Conservation (phyloP, 2,888 invertebrate species). For the Sussaba pulchella region DNA sequence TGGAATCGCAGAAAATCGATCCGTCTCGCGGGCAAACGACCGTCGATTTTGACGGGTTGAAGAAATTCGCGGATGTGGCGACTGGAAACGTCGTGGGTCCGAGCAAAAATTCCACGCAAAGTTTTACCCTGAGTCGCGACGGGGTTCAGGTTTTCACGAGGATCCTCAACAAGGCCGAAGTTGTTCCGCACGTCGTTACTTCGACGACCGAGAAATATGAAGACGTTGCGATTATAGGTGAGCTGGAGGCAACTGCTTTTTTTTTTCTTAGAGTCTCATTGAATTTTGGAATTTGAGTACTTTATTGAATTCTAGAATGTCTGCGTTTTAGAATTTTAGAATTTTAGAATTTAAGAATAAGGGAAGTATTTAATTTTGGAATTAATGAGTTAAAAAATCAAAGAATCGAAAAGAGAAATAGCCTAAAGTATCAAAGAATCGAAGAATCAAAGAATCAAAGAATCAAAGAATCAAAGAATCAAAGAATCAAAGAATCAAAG, state of each 20-base stretch:
- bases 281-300: background rate
- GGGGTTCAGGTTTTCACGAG: conserved; percentile 89
- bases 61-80: conserved; percentile 78
- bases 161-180: conserved; percentile 86
- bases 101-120: conserved; percentile 75
- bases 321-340: background rate
- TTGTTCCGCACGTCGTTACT: conserved; percentile 70
- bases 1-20: conserved; percentile 20
- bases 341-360: too few relatives aligned
- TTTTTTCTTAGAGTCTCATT: background rate
- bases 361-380: too few relatives aligned
- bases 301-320: conserved; percentile 1
- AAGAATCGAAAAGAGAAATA: too few relatives aligned
- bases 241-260: background rate
- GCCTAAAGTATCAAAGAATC: too few relatives aligned
- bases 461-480: too few relatives aligned
- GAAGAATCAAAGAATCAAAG: too few relatives aligned
- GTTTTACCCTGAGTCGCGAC: conserved; percentile 87
- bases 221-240: conserved; percentile 54
- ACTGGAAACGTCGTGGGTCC: conserved; percentile 72
- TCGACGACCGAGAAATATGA: conserved; percentile 71
- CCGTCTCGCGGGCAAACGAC: conserved; percentile 11
- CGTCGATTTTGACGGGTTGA: conserved; percentile 76
- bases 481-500: too few relatives aligned
- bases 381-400: too few relatives aligned